Conservation (phyloP, 1,140 invertebrate species). For the Solenopsis invicta region DNA sequence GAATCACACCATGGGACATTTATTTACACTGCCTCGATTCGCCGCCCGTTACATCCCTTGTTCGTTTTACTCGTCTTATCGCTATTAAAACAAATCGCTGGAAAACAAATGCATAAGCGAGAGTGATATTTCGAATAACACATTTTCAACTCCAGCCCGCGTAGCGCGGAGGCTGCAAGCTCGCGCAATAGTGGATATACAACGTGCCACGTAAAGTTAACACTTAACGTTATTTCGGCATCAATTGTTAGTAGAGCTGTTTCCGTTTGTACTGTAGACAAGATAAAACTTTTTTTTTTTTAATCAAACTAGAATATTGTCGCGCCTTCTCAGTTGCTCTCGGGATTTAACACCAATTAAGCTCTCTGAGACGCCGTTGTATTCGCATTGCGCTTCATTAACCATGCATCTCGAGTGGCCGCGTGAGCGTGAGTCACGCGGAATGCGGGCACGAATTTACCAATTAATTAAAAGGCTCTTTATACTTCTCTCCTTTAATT, state of each 20-base stretch:
- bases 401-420: constrained; percentile 22
- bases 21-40: constrained; percentile 32
- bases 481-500: constrained; percentile 40
- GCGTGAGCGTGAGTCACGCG: not conserved
- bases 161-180: not conserved
- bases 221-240: not conserved
- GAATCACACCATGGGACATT: constrained; percentile 22
- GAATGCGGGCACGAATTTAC: constrained; percentile 12
- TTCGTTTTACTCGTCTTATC: constrained; percentile 1
- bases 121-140: not conserved
- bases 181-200: not conserved
- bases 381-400: constrained; percentile 32
- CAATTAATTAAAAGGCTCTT: constrained; percentile 64
- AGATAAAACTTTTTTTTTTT: constrained; percentile 13
- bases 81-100: not conserved
- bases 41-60: not conserved
- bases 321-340: not conserved
- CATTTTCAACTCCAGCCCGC: not conserved
- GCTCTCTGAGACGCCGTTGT: not conserved
- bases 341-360: constrained; percentile 2
- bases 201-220: not conserved
- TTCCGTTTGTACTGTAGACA: not conserved
- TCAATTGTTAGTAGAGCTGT: not conserved
- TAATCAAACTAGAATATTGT: not conserved
- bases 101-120: not conserved